These are phyloP conservation scores for Ceratotherium simum DNA, from an alignment of 2,113 vertebrate species.

Conservation along the genomic window DNA sequence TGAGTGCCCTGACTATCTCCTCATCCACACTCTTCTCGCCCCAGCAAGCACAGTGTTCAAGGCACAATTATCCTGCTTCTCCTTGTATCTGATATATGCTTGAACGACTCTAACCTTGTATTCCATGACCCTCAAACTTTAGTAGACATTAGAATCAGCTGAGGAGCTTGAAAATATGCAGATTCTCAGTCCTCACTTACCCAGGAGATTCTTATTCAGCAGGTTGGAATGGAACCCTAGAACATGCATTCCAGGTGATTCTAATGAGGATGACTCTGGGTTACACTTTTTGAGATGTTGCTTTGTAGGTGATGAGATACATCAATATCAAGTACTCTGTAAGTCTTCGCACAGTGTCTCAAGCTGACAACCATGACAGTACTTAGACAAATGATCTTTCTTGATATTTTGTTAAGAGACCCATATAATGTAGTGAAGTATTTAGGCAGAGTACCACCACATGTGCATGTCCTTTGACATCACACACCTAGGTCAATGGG, in stretches of 20 bases:
- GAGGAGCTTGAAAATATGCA: not conserved
- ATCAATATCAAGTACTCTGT: not conserved
- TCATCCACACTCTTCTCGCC: not conserved
- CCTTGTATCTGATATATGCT: not conserved
- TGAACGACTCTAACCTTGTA: not conserved
- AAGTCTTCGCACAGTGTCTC: not conserved
- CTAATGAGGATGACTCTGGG: not conserved
- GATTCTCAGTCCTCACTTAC: not conserved
- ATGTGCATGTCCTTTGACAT: not conserved
- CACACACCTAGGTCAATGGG: not conserved
- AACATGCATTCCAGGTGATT: not conserved
- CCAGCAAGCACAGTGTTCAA: not conserved
- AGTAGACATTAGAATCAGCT: not conserved
- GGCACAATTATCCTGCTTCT: not conserved
- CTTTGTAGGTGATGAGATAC: not conserved
- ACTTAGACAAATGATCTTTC: not conserved
- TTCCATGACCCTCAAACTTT: not conserved
- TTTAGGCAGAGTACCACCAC: not conserved
- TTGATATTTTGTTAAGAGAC: not conserved
- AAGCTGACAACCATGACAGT: not conserved
- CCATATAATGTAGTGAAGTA: constrained; percentile 15
- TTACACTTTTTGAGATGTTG: not conserved
- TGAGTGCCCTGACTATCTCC: not conserved
- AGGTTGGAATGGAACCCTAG: not conserved
- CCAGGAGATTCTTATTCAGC: not conserved